Conservation (phyloP, 2,113 vertebrate genomes). For the Sinocyclocheilus anshuiensis region DNA sequence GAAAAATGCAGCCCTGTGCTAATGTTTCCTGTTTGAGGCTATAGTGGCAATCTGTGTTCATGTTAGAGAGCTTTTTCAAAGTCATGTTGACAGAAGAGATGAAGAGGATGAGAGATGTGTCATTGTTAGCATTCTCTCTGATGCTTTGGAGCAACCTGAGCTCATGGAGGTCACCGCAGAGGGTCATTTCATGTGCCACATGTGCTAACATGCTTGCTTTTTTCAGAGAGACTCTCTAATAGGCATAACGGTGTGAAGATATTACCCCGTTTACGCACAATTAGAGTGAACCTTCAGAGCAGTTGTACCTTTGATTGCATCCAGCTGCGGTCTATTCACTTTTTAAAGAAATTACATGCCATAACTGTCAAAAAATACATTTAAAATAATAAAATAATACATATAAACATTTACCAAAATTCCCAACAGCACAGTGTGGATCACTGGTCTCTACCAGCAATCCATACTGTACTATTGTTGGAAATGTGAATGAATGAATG, state of each 20-base stretch:
- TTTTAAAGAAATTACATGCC: background rate
- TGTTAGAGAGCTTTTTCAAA: background rate
- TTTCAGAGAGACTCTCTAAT: background rate
- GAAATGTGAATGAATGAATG: background rate
- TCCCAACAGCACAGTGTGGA: background rate
- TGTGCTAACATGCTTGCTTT: slow-evolving; percentile 14
- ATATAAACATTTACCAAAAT: background rate
- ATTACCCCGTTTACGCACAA: background rate
- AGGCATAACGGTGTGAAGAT: background rate
- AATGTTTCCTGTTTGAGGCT: background rate
- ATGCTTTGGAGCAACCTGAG: background rate
- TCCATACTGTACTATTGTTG: background rate
- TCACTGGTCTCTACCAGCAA: too few relatives aligned
- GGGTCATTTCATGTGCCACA: background rate
- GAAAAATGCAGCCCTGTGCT: background rate
- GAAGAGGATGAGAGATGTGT: background rate
- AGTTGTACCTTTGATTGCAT: background rate
- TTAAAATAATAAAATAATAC: background rate
- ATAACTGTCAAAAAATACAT: background rate
- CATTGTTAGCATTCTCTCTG: background rate
- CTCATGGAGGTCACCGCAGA: background rate
- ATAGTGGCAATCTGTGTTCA: background rate
- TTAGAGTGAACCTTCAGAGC: background rate
- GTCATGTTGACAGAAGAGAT: background rate
- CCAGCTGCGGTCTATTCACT: background rate